These are phyloP conservation scores for Aricia agestis DNA, from an alignment of 1,140 invertebrate genomes.

Conservation along the genomic window DNA sequence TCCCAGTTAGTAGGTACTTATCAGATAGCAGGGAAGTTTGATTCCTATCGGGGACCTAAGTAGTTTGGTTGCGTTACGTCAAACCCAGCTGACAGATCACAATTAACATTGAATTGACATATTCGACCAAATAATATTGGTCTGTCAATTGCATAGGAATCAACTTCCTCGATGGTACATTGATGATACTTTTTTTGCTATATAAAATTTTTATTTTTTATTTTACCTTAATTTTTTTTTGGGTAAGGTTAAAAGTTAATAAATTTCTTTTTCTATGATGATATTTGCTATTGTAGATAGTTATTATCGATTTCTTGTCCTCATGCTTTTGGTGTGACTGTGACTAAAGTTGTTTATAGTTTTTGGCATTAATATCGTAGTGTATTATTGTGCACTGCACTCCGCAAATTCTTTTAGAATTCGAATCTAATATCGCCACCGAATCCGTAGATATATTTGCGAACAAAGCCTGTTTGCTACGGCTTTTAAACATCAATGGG, in stretches of 20 bases:
- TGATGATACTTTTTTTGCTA: neutral
- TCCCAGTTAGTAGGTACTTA: neutral
- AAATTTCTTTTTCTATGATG: too few relatives aligned
- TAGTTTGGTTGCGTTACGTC: too few relatives aligned
- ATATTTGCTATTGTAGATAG: neutral
- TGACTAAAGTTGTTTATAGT: constrained; percentile 19
- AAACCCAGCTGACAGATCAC: too few relatives aligned
- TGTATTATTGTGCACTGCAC: neutral
- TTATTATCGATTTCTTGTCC: neutral
- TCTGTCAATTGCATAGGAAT: too few relatives aligned
- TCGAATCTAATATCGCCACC: constrained; percentile 71
- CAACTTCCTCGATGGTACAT: too few relatives aligned
- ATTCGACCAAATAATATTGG: too few relatives aligned
- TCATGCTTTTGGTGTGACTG: neutral
- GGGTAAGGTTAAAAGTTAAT: too few relatives aligned
- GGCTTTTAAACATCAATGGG: constrained; percentile 73
- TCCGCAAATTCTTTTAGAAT: constrained; percentile 39
- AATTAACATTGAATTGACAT: too few relatives aligned
- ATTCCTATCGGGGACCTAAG: too few relatives aligned
- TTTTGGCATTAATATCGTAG: neutral
- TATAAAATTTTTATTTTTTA: neutral
- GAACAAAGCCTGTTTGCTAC: constrained; percentile 64
- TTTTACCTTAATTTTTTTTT: too few relatives aligned
- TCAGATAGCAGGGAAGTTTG: too few relatives aligned
- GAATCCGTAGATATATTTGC: constrained; percentile 33